These are phyloP conservation scores for Drosophila miranda DNA, from an alignment of 1,140 invertebrate species.

Conservation along the genomic window DNA sequence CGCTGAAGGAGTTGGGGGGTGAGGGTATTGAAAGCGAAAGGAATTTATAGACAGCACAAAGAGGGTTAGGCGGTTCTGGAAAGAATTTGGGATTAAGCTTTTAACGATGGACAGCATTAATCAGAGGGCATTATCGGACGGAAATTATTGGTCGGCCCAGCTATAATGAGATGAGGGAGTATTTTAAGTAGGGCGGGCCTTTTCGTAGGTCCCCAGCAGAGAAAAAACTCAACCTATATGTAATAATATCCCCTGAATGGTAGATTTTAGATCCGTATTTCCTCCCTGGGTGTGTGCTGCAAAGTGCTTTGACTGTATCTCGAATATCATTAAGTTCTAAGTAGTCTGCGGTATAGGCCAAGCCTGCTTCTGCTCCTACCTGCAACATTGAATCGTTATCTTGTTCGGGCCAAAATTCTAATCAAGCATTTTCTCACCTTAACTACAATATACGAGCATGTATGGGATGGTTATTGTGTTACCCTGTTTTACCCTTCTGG, in stretches of 20 bases:
- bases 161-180: too few relatives aligned
- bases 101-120: too few relatives aligned
- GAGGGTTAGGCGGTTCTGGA: background rate
- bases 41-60: slow-evolving; percentile 7
- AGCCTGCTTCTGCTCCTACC: slow-evolving; percentile 13
- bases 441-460: background rate
- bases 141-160: too few relatives aligned
- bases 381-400: slow-evolving; percentile 36
- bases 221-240: too few relatives aligned
- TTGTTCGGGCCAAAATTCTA: slow-evolving; percentile 59
- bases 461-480: slow-evolving; percentile 10
- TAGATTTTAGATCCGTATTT: too few relatives aligned
- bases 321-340: slow-evolving; percentile 17
- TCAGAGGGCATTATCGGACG: too few relatives aligned
- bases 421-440: slow-evolving; percentile 81
- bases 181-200: too few relatives aligned
- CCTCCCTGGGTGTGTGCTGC: too few relatives aligned
- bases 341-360: slow-evolving; percentile 23
- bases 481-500: slow-evolving; percentile 45
- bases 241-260: too few relatives aligned
- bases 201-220: too few relatives aligned
- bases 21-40: background rate
- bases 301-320: too few relatives aligned
- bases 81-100: too few relatives aligned
- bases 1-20: background rate